Conservation (phyloP, 2,113 vertebrate species). For the Tichodroma muraria region DNA sequence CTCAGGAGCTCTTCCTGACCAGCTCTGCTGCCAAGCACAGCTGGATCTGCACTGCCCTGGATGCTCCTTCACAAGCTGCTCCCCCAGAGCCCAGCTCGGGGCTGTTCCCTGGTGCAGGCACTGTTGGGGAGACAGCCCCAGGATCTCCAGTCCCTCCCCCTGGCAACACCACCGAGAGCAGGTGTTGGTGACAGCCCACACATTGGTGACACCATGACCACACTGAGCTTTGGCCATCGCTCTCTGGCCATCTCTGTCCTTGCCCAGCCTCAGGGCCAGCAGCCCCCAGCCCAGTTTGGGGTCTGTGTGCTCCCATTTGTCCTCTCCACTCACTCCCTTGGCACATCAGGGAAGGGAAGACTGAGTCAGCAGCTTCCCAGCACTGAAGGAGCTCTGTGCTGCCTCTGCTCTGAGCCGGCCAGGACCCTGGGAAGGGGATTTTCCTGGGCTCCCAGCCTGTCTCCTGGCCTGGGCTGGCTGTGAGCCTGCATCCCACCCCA, state of each 20-base stretch:
- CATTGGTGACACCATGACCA: rapidly evolving
- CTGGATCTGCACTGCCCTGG: background rate
- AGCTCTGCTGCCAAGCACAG: background rate
- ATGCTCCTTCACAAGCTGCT: background rate
- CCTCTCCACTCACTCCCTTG: background rate
- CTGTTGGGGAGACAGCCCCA: background rate
- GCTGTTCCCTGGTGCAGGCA: background rate
- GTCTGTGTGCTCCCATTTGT: background rate
- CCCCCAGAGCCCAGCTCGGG: background rate
- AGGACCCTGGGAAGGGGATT: background rate
- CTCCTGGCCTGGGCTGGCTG: background rate
- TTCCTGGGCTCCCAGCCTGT: background rate
- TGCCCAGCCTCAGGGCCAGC: background rate
- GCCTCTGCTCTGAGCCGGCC: background rate
- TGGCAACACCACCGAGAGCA: rapidly evolving
- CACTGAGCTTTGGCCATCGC: rapidly evolving
- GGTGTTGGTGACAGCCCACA: background rate
- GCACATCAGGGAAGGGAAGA: background rate
- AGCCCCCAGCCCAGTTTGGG: background rate
- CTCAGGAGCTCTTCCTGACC: background rate
- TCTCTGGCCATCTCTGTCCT: background rate
- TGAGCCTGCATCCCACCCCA: background rate
- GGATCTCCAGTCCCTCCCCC: background rate
- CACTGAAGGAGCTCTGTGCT: background rate
- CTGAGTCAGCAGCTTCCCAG: background rate